Percentiles rank a stretch among this genome's conserved stretches.
phyloP scores from a whole-genome alignment of 2,888 invertebrate genomes.

The Xestia c-nigrum region DNA sequence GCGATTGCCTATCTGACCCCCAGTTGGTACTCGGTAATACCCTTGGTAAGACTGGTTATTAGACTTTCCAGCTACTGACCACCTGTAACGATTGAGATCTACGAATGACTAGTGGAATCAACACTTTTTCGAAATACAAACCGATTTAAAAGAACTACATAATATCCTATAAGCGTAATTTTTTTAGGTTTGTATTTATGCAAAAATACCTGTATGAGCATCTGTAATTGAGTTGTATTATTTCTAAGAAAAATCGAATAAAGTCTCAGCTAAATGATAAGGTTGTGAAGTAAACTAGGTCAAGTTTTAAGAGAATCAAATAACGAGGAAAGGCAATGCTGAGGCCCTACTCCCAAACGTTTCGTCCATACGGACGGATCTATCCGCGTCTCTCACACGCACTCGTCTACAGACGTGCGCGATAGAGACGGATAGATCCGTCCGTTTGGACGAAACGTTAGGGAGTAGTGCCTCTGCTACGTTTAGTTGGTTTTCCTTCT shows the following conservation, averaged over 20 bases:
- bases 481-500: constrained; percentile 18
- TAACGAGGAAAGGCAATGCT: background rate
- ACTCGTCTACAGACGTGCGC: too few relatives aligned
- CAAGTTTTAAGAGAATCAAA: background rate
- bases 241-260: too few relatives aligned
- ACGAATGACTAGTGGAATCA: background rate
- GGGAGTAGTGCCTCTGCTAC: too few relatives aligned
- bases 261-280: background rate
- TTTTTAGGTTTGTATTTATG: background rate
- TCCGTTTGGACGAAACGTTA: too few relatives aligned
- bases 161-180: background rate
- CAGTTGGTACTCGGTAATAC: background rate
- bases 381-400: too few relatives aligned
- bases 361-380: too few relatives aligned
- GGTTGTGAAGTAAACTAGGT: constrained; percentile 4
- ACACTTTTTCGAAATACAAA: background rate
- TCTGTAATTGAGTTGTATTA: background rate
- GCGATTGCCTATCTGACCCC: background rate
- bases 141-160: background rate
- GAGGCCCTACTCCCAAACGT: too few relatives aligned
- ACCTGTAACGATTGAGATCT: background rate
- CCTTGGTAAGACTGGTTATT: background rate
- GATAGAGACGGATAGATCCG: too few relatives aligned
- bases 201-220: background rate
- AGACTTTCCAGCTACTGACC: background rate